Base-by-base conservation (phyloP, 2,797 vertebrate species). In the Poeciliopsis turneri region DNA sequence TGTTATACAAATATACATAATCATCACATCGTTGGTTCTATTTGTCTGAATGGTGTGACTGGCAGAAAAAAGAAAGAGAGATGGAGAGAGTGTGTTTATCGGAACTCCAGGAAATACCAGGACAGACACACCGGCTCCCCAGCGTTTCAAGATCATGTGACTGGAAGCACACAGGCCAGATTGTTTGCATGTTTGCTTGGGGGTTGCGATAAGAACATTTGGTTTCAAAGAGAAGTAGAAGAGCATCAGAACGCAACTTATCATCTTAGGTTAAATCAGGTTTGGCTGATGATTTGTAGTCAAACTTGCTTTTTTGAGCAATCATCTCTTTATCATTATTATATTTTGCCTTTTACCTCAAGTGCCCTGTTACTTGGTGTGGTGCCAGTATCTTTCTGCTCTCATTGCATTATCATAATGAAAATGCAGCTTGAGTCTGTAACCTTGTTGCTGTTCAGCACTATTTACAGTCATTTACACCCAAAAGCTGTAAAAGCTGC, bases 71-170 rank as follows among this genome's bases (percentile, higher is more conserved):
- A 84, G 61, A 49, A 30, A 72, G 80, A 6, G 53, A 68, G 71
- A 30, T 69, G 59, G 81, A 2, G 72, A 77, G 82, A 74, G 66
- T 78, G 77, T 74, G 95, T 96, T 96, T 96, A 95, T 71, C 86
- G 79, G 92, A 95, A 92, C 90, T 92, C 95, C 95, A 95, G 95
- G 96, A 97, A 97, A 97, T 96, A 95, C 95, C 95, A 95, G 61
- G 88, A 95, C 93, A 93, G 93, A 93, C 95, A 94, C 90, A 91
- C 94, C 92, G 92, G 92, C 93, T 94, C 94, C 91, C 93, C 92
- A 88, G 94, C 92, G 88, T 88, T 0, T 78, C 75, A 69, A 72
- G 75, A 77, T 85, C 96, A 95, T 84, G 81, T 95, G 96, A 96
- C 94, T 79, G 49, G 89, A 93, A 93, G 93, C 93, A 95, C 94